These are phyloP conservation scores for Drosophila grimshawi DNA, from an alignment of 1,140 invertebrate species.

Conservation along the genomic window DNA sequence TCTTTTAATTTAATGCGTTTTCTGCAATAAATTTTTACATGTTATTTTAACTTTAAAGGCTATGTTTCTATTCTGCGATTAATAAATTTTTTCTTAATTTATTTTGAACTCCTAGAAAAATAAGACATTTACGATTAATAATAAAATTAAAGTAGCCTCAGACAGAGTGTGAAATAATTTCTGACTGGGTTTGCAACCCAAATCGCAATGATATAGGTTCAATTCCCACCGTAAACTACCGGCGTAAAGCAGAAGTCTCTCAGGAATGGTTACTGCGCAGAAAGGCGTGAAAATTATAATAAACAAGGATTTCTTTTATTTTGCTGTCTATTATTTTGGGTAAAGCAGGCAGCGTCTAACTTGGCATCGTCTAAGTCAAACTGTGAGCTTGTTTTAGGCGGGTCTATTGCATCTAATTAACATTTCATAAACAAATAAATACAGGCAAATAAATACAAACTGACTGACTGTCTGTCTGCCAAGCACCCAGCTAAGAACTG, in stretches of 20 bases:
- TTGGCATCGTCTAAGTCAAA: neutral
- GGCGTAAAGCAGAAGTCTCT: conserved; percentile 17
- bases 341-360: neutral
- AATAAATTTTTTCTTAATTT: too few relatives aligned
- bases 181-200: conserved; percentile 1
- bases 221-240: conserved; percentile 20
- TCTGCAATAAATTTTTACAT: too few relatives aligned
- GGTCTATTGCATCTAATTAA: conserved; percentile 40
- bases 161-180: conserved; percentile 17
- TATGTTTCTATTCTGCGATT: too few relatives aligned
- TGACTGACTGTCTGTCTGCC: neutral
- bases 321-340: conserved; percentile 24
- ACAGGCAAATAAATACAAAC: conserved; percentile 1
- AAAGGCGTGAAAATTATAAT: conserved; percentile 74
- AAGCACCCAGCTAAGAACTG: conserved; percentile 7
- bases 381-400: conserved; percentile 5
- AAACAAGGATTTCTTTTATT: conserved; percentile 36
- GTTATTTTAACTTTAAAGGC: too few relatives aligned
- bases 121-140: neutral
- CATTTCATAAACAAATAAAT: conserved; percentile 50
- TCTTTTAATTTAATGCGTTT: too few relatives aligned
- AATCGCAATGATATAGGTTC: conserved; percentile 33
- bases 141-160: neutral
- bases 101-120: too few relatives aligned
- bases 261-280: conserved; percentile 55